Conservation (phyloP, 2,797 vertebrate species). For the Rhinogobio ventralis region DNA sequence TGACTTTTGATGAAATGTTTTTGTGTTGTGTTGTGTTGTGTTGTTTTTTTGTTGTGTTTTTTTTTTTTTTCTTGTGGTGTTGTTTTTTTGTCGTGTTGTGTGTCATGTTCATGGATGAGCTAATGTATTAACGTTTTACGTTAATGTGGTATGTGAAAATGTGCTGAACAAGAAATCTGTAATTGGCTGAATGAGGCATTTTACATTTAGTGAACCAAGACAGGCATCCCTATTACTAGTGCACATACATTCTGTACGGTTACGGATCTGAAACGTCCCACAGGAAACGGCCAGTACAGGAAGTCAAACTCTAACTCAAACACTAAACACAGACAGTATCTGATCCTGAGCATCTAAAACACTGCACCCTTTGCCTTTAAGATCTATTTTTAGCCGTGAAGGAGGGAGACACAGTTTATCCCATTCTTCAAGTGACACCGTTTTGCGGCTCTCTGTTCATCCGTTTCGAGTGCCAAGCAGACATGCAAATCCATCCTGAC, state of each 20-base stretch:
- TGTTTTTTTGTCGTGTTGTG: too few relatives aligned
- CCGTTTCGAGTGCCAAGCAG: conserved; percentile 11
- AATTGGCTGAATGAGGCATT: neutral
- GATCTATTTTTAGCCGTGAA: neutral
- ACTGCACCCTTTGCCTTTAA: neutral
- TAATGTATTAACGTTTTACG: too few relatives aligned
- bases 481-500: conserved; percentile 30
- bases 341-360: neutral
- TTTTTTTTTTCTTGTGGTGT: too few relatives aligned
- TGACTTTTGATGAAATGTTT: too few relatives aligned
- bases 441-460: conserved; percentile 10
- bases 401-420: neutral
- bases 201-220: neutral
- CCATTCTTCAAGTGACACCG: neutral
- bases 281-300: neutral
- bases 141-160: too few relatives aligned
- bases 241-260: neutral
- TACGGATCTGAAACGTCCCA: neutral
- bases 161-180: neutral
- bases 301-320: neutral
- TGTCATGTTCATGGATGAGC: too few relatives aligned
- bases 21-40: too few relatives aligned
- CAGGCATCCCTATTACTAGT: neutral
- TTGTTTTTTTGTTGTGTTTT: too few relatives aligned
- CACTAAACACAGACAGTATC: neutral